These are phyloP conservation scores for Discoglossus pictus DNA, from an alignment of 2,797 vertebrate genomes.

Conservation along the genomic window DNA sequence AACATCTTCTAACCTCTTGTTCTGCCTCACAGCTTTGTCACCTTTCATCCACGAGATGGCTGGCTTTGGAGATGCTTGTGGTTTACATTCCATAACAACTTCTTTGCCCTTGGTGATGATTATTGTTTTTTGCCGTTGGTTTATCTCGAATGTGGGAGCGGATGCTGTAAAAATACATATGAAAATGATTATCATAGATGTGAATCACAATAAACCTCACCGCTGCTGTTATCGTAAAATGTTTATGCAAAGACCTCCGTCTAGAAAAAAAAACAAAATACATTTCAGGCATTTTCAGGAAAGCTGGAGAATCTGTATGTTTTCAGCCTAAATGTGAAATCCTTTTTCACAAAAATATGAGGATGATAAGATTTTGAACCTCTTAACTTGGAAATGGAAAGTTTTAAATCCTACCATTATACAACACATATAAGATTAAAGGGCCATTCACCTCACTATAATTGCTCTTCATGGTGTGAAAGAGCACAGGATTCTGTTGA, in stretches of 20 bases:
- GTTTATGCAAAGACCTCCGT: slow-evolving; percentile 18
- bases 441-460: too few relatives aligned
- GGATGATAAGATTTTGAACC: too few relatives aligned
- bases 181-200: slow-evolving; percentile 10
- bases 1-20: slow-evolving; percentile 79
- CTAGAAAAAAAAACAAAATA: slow-evolving; percentile 28
- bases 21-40: slow-evolving; percentile 75
- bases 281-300: background rate
- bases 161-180: slow-evolving; percentile 74
- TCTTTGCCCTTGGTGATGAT: slow-evolving; percentile 88
- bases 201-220: background rate
- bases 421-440: too few relatives aligned
- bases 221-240: slow-evolving; percentile 14
- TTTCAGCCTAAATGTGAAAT: slow-evolving; percentile 8
- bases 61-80: slow-evolving; percentile 89
- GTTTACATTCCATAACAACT: slow-evolving; percentile 85
- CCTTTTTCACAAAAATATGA: too few relatives aligned
- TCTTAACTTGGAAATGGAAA: too few relatives aligned
- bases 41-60: slow-evolving; percentile 87
- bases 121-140: slow-evolving; percentile 77
- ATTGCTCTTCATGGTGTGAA: too few relatives aligned
- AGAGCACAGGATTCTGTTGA: too few relatives aligned
- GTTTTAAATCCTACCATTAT: too few relatives aligned
- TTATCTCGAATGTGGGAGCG: slow-evolving; percentile 81
- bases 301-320: background rate